Conservation (phyloP, 35 echinoderm and acorn worm species). For the Acanthaster planci region DNA sequence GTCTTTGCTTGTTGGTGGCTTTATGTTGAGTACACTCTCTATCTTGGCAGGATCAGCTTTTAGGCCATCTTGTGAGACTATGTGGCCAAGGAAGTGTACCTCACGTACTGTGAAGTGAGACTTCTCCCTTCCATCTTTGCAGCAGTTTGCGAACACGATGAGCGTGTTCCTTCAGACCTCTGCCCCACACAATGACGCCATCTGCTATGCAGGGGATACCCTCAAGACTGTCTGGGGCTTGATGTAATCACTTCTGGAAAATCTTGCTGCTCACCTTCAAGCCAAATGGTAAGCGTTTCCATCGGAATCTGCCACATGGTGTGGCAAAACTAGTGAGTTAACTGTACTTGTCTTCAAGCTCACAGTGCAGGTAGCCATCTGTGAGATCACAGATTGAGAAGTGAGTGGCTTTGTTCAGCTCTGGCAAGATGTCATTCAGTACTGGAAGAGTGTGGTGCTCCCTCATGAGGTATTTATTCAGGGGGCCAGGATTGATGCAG, state of each 20-base stretch:
- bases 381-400: constrained; percentile 28
- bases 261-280: constrained; percentile 34
- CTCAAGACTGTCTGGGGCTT: constrained; percentile 29
- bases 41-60: no score
- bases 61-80: no score
- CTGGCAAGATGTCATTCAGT: constrained; percentile 40
- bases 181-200: constrained; percentile 73
- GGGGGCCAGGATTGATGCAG: constrained; percentile 46
- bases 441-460: constrained; percentile 26
- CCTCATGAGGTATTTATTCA: no score
- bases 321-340: constrained; percentile 63
- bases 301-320: constrained; percentile 60
- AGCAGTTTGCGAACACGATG: no score
- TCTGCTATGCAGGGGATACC: constrained; percentile 62
- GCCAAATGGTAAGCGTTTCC: constrained; percentile 41
- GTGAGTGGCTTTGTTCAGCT: constrained; percentile 23
- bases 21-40: no score
- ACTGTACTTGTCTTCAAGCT: constrained; percentile 34
- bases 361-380: constrained; percentile 44
- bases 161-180: no score
- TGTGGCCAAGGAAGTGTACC: no score
- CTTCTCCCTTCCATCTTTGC: no score
- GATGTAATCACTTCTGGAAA: constrained; percentile 31
- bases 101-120: no score
- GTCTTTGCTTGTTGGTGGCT: no score